Conservation (phyloP, 2,888 invertebrate species). For the Polyploca ridens region DNA sequence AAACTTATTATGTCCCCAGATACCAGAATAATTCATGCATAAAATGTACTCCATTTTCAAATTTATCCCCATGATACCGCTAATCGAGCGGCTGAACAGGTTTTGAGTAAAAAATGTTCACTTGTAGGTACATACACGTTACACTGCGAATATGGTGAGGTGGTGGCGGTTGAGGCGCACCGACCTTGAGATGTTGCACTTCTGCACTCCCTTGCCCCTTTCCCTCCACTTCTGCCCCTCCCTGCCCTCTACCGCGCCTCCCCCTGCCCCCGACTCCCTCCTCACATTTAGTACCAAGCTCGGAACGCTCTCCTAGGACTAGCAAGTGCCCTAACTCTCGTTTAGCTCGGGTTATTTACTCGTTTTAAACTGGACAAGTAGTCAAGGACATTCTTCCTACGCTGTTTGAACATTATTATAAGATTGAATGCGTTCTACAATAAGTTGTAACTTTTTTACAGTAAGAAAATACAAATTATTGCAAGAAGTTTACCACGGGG, state of each 20-base stretch:
- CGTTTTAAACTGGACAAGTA: constrained; percentile 8
- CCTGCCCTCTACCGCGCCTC: constrained; percentile 25
- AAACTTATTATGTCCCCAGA: background rate
- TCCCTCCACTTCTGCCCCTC: constrained; percentile 35
- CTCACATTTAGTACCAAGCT: constrained; percentile 21
- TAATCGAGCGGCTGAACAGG: constrained; percentile 9
- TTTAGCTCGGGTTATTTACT: constrained; percentile 11
- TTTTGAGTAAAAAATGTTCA: constrained; percentile 19
- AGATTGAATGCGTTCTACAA: background rate
- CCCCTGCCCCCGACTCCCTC: constrained; percentile 18
- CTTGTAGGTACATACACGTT: constrained; percentile 28
- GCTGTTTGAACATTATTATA: background rate
- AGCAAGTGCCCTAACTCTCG: constrained; percentile 23
- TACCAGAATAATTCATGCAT: background rate
- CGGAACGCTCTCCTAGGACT: constrained; percentile 36
- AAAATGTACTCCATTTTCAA: constrained; percentile 7
- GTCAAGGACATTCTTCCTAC: constrained; percentile 5
- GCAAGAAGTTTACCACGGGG: too few relatives aligned
- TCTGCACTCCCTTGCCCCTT: constrained; percentile 45
- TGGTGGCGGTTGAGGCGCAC: constrained; percentile 48
- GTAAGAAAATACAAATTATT: too few relatives aligned
- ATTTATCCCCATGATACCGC: constrained; percentile 7
- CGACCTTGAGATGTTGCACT: constrained; percentile 75
- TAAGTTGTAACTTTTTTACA: too few relatives aligned
- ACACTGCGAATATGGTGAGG: constrained; percentile 38